Base-by-base conservation (phyloP, 1,140 invertebrate species). In the Drosophila cardini region DNA sequence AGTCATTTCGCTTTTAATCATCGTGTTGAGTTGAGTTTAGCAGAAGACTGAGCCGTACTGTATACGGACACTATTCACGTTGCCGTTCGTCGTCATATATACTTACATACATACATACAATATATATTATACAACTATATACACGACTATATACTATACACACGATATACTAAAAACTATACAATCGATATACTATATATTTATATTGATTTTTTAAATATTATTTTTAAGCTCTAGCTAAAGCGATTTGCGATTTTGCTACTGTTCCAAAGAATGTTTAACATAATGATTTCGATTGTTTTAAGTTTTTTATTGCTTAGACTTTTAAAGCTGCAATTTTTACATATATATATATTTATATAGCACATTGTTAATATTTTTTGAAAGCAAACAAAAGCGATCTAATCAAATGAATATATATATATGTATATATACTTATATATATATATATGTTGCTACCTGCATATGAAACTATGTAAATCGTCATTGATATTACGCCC, bases 41-140 rank as follows among this genome's bases (percentile, higher is more conserved):
- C 83, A 83, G 84, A 87, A 87, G 83, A 87, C 83, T 87, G 83
- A 86, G 76, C 81, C 80, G 77, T 85, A 73, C 46, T 67, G 56
- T 68, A 73, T 50, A 70, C 76, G 80, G 83, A 87, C 83, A 80
- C 58, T 73, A 89, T 77, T 89, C 83, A 86, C 83, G 83, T 87
- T 87, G 83, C 83, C 83, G 83, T 87, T 87, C 83, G 76, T 87
- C 72, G 57, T 74, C 58, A 71, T 57, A 85, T 26, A 26, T 80
- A 84, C 75, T 86, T 87, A 79, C 67, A 75, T 81, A 75, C 62
- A 80, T 46, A 72, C 21, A 26, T 4, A 26, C n/a, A n/a, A n/a
- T n/a, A n/a, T n/a, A 26, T 26, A 50, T 52, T 74, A 42, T 56
- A 68, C 56, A 50, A 73, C 13, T 48, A 40, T 40, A 40, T 60